Evolutionary conservation across 2,797 vertebrate species (phyloP), one percentile per base, ranked within the genome.

Genomic region (Mastacembelus armatus): DNA sequence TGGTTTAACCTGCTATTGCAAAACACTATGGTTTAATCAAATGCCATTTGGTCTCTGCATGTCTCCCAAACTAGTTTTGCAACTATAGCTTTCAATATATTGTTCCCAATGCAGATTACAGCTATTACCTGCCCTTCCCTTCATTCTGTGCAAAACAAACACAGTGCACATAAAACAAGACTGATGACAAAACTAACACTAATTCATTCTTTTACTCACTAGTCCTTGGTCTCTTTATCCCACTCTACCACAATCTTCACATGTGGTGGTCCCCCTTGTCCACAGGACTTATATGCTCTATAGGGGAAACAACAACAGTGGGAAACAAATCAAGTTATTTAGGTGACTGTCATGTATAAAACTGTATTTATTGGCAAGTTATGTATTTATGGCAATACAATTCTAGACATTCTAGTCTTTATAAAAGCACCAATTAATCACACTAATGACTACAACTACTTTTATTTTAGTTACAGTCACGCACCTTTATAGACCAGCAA

Each of bases 171-270:
- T 15, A 26, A 15, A 71, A 73, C 15, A 77, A 32, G 33, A 55
- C 22, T 29, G 19, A 50, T 3, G 21, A 32, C 29, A 73, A 5
- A 54, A 40, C 15, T 42, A 2, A 4, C 21, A 21, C 1, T 59
- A 21, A 51, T 33, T 45, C 27, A 7, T 12, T 51, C 4, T 33
- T 32, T 69, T 58, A 96, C 97, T 96, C 87, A 99, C 98, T 96
- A 98, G 80, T 99, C 97, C 92, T 97, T 99, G 50, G 97, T 99
- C 86, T 99, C 98, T 87, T 97, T 97, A 93, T 99, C 98, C 98
- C 98, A 99, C 78, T 99, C 98, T 3, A 99, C 97, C 54, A 99
- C 96, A 63, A 99, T 93, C 89, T 99, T 99, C 85, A 99, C 96
- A 42, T 99, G 98, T 60, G 96, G 95, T 0, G 96, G 95, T 15